These are phyloP conservation scores for Steinernema feltiae DNA, from an alignment of 1,140 invertebrate species.

Conservation along the genomic window DNA sequence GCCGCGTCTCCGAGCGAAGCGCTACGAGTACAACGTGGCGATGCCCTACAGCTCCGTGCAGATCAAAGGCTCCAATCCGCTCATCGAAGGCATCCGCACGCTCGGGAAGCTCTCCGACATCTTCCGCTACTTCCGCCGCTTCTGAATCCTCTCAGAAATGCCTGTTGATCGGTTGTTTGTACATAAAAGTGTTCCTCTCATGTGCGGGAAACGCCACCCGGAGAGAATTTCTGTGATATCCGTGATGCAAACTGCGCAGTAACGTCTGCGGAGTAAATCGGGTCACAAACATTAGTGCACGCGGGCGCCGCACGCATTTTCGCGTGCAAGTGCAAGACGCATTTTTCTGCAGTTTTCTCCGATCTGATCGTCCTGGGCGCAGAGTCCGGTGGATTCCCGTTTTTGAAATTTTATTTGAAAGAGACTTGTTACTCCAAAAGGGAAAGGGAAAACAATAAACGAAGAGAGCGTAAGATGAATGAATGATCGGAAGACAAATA, in stretches of 20 bases:
- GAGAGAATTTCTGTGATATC: too few species aligned
- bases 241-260: too few species aligned
- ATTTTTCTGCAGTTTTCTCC: neutral
- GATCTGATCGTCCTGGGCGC: neutral
- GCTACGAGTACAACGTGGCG: neutral
- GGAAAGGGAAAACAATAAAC: too few species aligned
- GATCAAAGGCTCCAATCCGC: neutral
- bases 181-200: too few species aligned
- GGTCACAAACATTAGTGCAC: too few species aligned
- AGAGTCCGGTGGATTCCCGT: neutral
- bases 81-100: neutral
- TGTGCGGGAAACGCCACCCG: too few species aligned
- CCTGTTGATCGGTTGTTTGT: too few species aligned
- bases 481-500: too few species aligned
- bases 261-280: too few species aligned
- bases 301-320: too few species aligned
- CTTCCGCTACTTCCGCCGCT: neutral
- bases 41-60: conserved; percentile 2
- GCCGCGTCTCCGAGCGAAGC: neutral
- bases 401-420: conserved; percentile 6
- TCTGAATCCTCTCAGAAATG: neutral
- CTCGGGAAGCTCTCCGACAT: neutral
- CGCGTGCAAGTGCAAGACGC: neutral
- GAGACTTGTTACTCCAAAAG: too few species aligned
- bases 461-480: too few species aligned